phyloP scores from a whole-genome alignment of 1,140 invertebrate genomes.

The Vollenhovia emeryi region DNA sequence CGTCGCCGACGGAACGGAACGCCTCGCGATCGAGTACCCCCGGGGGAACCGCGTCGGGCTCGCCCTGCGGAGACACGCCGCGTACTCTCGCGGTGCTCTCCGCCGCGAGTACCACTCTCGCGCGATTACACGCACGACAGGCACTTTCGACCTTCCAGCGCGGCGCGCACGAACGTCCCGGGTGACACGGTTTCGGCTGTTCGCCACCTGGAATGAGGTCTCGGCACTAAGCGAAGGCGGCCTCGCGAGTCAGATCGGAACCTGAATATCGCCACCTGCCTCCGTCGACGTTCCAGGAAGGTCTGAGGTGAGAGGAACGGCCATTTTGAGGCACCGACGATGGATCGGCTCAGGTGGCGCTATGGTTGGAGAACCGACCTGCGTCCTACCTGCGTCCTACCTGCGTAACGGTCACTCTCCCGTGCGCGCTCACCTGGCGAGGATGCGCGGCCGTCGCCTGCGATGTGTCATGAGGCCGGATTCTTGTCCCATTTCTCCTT shows the following conservation, averaged over 20 bases:
- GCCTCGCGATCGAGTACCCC: neutral
- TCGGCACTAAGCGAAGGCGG: constrained; percentile 54
- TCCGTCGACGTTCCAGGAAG: constrained; percentile 72
- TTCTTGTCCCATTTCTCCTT: neutral
- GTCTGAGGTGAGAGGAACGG: constrained; percentile 75
- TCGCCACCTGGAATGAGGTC: constrained; percentile 67
- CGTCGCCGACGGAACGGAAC: neutral
- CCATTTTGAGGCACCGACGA: constrained; percentile 72
- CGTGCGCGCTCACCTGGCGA: constrained; percentile 61
- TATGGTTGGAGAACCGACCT: constrained; percentile 61
- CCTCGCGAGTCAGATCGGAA: constrained; percentile 59
- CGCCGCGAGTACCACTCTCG: neutral
- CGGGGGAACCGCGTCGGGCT: neutral
- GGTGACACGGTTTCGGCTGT: constrained; percentile 63
- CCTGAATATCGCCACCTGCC: constrained; percentile 71
- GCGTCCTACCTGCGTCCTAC: constrained; percentile 35
- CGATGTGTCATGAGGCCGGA: neutral
- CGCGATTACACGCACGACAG: neutral
- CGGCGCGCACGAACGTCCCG: constrained; percentile 33
- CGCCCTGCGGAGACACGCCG: neutral
- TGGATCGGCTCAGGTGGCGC: constrained; percentile 69
- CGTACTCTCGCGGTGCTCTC: neutral
- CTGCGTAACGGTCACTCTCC: constrained; percentile 65
- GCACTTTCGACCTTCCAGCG: constrained; percentile 52
- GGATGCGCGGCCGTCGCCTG: constrained; percentile 24